Conservation (phyloP, 2,888 invertebrate genomes). For the Cosmia trapezina region DNA sequence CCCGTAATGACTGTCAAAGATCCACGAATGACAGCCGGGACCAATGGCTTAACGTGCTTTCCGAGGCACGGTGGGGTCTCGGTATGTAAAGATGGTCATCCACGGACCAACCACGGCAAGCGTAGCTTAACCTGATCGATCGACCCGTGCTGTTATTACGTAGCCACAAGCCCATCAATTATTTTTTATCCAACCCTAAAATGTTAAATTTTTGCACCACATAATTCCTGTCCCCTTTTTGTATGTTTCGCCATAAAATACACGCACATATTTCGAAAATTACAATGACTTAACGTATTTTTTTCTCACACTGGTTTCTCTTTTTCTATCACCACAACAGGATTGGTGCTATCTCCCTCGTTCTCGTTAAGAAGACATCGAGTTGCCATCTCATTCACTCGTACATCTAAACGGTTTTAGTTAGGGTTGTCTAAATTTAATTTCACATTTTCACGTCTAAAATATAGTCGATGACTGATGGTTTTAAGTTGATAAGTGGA, state of each 20-base stretch:
- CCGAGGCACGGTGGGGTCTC: no score
- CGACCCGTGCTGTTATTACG: no score
- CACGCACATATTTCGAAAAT: slow-evolving; percentile 53
- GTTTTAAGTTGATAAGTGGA: slow-evolving; percentile 15
- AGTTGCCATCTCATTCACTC: slow-evolving; percentile 67
- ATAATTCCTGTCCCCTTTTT: slow-evolving; percentile 15
- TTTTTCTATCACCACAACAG: slow-evolving; percentile 67
- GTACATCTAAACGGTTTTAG: slow-evolving; percentile 62
- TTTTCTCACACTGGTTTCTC: slow-evolving; percentile 70
- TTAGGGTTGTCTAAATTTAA: slow-evolving; percentile 62
- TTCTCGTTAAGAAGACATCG: slow-evolving; percentile 46
- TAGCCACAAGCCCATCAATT: no score
- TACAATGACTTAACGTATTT: slow-evolving; percentile 62
- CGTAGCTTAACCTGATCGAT: no score
- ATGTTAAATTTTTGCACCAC: slow-evolving; percentile 5
- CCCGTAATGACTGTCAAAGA: no score
- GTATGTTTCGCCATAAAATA: slow-evolving; percentile 18
- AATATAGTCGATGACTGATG: slow-evolving; percentile 27
- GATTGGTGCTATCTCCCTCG: slow-evolving; percentile 68
- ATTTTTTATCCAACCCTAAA: neutral
- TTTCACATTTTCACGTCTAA: slow-evolving; percentile 25
- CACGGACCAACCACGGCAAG: no score
- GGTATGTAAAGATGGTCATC: no score
- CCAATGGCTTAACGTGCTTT: no score
- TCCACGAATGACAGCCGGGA: no score